Evolutionary conservation across 2,113 vertebrate genomes (phyloP), one percentile per base, ranked within the genome.

Genomic region (Climacteris rufus): DNA sequence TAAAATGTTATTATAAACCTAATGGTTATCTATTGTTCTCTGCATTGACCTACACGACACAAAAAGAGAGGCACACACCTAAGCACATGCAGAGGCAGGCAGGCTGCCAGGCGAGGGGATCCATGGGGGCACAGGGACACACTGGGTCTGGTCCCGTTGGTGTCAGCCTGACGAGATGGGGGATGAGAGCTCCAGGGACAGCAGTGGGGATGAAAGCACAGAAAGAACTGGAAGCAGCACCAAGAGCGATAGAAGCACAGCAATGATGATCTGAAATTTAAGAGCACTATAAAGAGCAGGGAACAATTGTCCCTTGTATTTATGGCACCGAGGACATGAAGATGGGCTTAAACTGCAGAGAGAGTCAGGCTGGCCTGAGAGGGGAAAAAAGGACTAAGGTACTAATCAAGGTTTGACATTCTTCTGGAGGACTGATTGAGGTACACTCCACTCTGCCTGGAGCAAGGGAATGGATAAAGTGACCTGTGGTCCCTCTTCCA

Each of bases 101-200:
- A 2, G 37, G 53, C 49, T 68, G 65, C 21, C 47, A 8, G 49
- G 49, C 45, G 2, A 27, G 19, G 37, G 60, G 5, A 16, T 7
- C 5, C 7, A 2, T 2, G 2, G 20, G 20, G 24, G 5, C 6
- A 2, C 0, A 0, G 35, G 31, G 21, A 56, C 30, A 17, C 2
- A 0, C 4, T 0, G 28, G 24, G 35, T 15, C 35, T 1, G 0
- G 39, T 39, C 30, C 40, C 44, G 11, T 20, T 1, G 0, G 6
- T 16, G 31, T 16, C 10, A 4, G 39, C 39, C 13, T 3, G 0
- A 27, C 4, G 0, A 33, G 24, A 14, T 0, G 0, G 0, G 1
- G 79, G 64, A 25, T 2, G 0, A 45, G 66, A 65, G 31, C 56
- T 54, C n/a, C 31, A 7, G 76, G 19, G 39, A 13, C 0, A 2